A percentile compares a stretch with the other conserved stretches of the same genome.
These are phyloP conservation scores for Steinernema feltiae DNA, from an alignment of 1,140 invertebrate genomes.

Conservation along the genomic window DNA sequence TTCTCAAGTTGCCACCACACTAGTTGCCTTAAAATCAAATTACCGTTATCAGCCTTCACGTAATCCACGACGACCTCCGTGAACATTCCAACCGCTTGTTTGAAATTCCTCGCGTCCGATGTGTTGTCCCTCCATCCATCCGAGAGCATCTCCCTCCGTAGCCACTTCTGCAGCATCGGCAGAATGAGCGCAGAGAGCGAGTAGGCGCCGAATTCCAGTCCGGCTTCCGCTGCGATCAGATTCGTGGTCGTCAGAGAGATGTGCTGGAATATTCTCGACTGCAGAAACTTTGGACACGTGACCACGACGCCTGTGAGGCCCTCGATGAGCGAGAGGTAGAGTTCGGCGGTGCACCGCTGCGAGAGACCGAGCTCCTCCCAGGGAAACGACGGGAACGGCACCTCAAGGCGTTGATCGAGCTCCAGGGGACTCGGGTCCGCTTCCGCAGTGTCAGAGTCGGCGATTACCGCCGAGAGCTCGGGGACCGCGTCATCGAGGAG, in stretches of 20 bases:
- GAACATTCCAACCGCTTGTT: not conserved
- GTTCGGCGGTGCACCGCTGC: not conserved
- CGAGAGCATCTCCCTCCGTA: not conserved
- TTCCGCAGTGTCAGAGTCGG: not conserved
- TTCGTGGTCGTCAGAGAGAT: not conserved
- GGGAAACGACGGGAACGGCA: not conserved
- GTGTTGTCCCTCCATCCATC: constrained; percentile 6
- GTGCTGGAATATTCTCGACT: not conserved
- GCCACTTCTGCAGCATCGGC: constrained; percentile 2
- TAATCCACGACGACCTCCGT: not conserved
- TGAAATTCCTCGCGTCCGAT: not conserved
- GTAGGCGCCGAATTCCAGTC: not conserved
- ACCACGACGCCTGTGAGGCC: constrained; percentile 7
- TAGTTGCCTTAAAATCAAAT: too few species aligned
- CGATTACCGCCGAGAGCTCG: not conserved
- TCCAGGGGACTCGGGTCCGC: constrained; percentile 1
- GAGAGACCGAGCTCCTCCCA: not conserved
- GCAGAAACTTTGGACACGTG: not conserved
- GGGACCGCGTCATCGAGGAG: not conserved
- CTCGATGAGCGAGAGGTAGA: not conserved
- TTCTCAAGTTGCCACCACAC: too few species aligned
- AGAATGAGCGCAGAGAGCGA: not conserved
- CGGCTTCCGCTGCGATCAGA: not conserved
- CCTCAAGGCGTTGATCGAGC: not conserved
- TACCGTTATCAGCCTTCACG: constrained; percentile 1